Base-by-base conservation (phyloP, 2,888 invertebrate species). In the Holacanthella duospinosa region DNA sequence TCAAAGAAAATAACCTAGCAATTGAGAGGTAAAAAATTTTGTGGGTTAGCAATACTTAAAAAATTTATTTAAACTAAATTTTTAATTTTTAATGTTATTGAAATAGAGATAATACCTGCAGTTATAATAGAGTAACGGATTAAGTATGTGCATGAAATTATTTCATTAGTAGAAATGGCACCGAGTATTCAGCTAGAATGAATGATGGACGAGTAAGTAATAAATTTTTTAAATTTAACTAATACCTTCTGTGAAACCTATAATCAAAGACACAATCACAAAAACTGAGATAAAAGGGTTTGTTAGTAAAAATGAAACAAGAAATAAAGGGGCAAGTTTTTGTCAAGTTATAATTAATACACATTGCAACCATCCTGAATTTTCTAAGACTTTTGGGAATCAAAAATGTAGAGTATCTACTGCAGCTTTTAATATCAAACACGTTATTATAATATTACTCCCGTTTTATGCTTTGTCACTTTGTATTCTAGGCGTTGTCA, bases 191-290 rank as follows among this genome's bases (percentile, higher is more conserved):
- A 70, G 1, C 56, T 44, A 26, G 53, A 43, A 27, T 70, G 68
- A 28, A 61, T 26, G 24, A 70, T 68, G 16, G 68, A 70, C 12
- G 69, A 70, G 55, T 66, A 70, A 24, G 62, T 53, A 16, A 70
- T 12, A n/a, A 70, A 60, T 36, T 57, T 44, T 63, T 62, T 68
- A 24, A 66, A 12, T 64, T 68, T 68, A 66, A 27, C 66, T 68
- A n/a, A 68, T 26, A 1, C 66, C 67, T 26, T 64, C 66, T 12
- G 66, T 0, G 0, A 58, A 21, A 2, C 68, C 68, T 0, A 60
- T n/a, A 1, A 63, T 1, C 2, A 57, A 62, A 6, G 63, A 55
- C 26, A 62, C 12, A 25, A 57, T 27, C 29, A 61, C 29, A 19
- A 63, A 28, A 26, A 53, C n/a, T 43, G 60, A 16, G 29, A 64